Base-by-base conservation (phyloP, 2,888 invertebrate species). In the Tinea trinotella region DNA sequence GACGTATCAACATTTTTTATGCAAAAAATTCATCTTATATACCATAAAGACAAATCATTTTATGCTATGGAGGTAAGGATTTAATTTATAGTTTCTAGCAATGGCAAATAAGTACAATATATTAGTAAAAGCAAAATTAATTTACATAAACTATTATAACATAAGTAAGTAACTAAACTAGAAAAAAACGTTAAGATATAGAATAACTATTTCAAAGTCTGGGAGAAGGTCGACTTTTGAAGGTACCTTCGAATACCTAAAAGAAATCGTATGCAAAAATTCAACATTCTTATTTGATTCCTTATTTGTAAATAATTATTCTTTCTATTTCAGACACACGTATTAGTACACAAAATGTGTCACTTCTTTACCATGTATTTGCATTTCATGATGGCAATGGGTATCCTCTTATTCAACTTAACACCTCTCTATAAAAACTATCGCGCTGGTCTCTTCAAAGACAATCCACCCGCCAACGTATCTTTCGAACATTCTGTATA, bases 401-500 rank as follows among this genome's bases (percentile, higher is more conserved):
- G 54, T 15, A 48, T 48, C 15, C n/a, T 49, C 5, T 18, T 48
- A n/a, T 54, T 49, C 49, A 54, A 48, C 35, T 6, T 49, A 1
- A 48, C 49, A 9, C 54, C 54, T 1, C 0, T 54, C 10, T 49
- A 49, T 19, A 49, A 35, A 10, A 48, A 49, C 35, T 20, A 30
- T 12, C 24, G 22, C 10, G 10, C 20, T 7, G 54, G 54, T 2
- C 48, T 20, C 1, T 49, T 54, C 49, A 20, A 20, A 9, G 30
- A 7, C 10, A 12, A 36, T 7, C 19, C 15, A 1, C 54, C 30
- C 3, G 12, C 10, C 7, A 54, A 54, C 13, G 12, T 13, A 9
- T 46, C 55, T 1, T 36, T 57, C 17, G 57, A 60, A 24, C 58
- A 56, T 6, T 13, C 58, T 12, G 12, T 60, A 1, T 58, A 54